Evolutionary conservation across 2,797 vertebrate genomes (phyloP).

Genomic region (Trichosurus vulpecula): DNA sequence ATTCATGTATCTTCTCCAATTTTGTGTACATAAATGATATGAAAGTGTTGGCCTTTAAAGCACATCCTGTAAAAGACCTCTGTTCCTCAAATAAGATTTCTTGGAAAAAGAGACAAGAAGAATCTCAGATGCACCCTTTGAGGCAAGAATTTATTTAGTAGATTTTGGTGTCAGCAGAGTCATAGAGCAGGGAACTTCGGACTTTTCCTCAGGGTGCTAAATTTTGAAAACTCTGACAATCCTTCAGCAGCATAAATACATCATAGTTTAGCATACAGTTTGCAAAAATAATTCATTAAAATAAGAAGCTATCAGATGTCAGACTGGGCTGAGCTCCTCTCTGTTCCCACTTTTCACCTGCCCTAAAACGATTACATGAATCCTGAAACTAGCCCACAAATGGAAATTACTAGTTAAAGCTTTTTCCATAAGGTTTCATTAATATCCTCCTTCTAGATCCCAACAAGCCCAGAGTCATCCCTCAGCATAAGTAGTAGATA

Average conservation of each 20-base stretch:
- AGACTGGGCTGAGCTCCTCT: background rate
- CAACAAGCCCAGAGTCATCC: background rate
- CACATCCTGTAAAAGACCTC: background rate
- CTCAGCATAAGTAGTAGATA: background rate
- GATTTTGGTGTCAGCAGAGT: background rate
- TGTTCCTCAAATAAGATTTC: background rate
- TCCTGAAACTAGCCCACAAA: background rate
- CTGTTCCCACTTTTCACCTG: background rate
- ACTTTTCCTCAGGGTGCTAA: background rate
- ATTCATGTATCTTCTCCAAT: slow-evolving; percentile 37
- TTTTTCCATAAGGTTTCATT: background rate
- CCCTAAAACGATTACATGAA: background rate
- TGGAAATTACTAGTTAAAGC: background rate
- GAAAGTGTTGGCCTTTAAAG: background rate
- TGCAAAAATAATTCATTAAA: background rate
- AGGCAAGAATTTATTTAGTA: background rate
- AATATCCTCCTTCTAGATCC: background rate
- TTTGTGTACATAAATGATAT: background rate
- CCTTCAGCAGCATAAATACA: background rate
- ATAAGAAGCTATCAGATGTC: background rate
- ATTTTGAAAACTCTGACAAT: background rate
- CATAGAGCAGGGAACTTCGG: background rate
- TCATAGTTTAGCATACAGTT: background rate
- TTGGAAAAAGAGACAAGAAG: background rate
- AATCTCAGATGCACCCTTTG: background rate